phyloP scores from a whole-genome alignment of 2,797 vertebrate species.

The Rhinella marina region DNA sequence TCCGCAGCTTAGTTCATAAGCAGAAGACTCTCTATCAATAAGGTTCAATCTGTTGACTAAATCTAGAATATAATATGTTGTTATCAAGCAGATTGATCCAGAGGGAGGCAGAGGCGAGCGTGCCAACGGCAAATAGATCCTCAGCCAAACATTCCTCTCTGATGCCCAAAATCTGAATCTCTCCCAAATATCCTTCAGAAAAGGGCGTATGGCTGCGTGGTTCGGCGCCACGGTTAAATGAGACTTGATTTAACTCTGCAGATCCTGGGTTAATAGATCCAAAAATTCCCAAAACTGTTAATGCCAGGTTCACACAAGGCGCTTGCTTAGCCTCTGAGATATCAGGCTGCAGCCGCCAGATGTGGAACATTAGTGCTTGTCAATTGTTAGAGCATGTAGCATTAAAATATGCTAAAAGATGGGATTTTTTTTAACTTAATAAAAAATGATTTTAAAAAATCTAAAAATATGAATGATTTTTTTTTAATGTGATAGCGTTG shows the following conservation, averaged over 20 bases:
- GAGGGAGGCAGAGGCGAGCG: constrained; percentile 34
- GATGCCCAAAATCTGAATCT: constrained; percentile 47
- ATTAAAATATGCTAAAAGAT: no score
- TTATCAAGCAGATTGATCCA: constrained; percentile 59
- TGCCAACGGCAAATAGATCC: constrained; percentile 44
- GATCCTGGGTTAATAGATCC: not conserved
- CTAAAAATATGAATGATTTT: no score
- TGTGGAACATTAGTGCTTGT: no score
- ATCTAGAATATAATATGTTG: constrained; percentile 56
- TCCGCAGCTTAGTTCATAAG: constrained; percentile 25
- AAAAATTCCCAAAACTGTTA: not conserved
- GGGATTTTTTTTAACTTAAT: no score
- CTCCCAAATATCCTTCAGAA: constrained; percentile 48
- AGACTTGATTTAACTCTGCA: constrained; percentile 23
- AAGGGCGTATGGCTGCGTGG: constrained; percentile 27
- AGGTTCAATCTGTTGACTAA: constrained; percentile 57
- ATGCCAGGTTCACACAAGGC: not conserved
- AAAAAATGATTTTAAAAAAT: no score
- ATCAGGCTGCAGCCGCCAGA: not conserved
- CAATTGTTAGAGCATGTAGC: no score
- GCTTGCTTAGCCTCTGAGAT: not conserved
- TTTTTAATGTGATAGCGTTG: no score
- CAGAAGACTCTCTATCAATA: constrained; percentile 53
- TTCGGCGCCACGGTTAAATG: constrained; percentile 5
- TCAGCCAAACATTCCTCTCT: constrained; percentile 51